phyloP scores from a whole-genome alignment of 2,113 vertebrate genomes.

The Trichomycterus rosablanca region DNA sequence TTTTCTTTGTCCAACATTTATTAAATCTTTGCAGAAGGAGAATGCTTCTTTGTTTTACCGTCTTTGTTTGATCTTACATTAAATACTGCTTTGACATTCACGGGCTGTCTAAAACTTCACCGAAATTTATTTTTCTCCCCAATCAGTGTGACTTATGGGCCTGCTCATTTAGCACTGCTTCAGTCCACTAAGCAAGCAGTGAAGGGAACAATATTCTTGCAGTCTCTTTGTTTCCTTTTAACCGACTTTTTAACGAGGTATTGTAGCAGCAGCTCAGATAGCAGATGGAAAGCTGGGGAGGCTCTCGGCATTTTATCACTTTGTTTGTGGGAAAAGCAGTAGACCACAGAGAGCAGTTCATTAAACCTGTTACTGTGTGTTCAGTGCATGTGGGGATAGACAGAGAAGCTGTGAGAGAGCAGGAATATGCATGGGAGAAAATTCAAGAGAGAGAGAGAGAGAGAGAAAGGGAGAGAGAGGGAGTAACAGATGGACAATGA shows the following conservation, averaged over 20 bases:
- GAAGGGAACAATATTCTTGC: constrained; percentile 40
- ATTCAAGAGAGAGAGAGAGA: not conserved
- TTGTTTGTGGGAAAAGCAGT: constrained; percentile 31
- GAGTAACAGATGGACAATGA: too few species aligned
- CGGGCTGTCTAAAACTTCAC: constrained; percentile 1
- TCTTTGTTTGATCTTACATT: constrained; percentile 3
- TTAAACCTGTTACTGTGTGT: constrained; percentile 37
- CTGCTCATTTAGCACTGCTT: constrained; percentile 42
- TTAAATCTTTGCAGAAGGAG: constrained; percentile 6
- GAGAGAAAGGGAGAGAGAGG: constrained; percentile 3
- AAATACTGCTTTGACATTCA: constrained; percentile 16
- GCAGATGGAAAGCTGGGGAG: constrained; percentile 30
- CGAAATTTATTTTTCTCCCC: not conserved
- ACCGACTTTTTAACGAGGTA: constrained; percentile 70
- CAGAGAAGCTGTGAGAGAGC: not conserved
- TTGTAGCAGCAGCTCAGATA: constrained; percentile 55
- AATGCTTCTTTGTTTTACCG: not conserved
- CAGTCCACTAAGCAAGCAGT: constrained; percentile 42
- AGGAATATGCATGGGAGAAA: not conserved
- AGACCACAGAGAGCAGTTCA: constrained; percentile 34
- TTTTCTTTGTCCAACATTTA: constrained; percentile 6
- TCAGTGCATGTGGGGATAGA: constrained; percentile 19
- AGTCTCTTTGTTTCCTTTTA: constrained; percentile 61
- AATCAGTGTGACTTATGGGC: constrained; percentile 23
- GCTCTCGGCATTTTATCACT: constrained; percentile 28